phyloP scores from a whole-genome alignment of 1,140 invertebrate species.

The Carposina sasakii region DNA sequence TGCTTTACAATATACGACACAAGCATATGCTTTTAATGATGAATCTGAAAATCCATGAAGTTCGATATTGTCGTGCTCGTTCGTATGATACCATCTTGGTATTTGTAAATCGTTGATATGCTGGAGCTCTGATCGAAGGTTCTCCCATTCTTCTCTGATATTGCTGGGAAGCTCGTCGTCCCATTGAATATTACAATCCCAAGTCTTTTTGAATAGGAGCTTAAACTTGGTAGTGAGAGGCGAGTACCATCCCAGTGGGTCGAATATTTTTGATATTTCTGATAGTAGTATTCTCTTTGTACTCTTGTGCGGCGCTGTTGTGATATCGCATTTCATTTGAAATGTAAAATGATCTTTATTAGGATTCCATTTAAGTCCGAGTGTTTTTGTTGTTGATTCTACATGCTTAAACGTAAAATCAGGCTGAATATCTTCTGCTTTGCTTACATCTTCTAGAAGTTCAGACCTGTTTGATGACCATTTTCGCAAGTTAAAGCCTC shows the following conservation, averaged over 20 bases:
- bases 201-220: conserved; percentile 24
- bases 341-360: conserved; percentile 24
- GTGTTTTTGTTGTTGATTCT: conserved; percentile 17
- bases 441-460: not conserved
- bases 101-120: not conserved
- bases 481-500: conserved; percentile 4
- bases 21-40: conserved; percentile 19
- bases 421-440: not conserved
- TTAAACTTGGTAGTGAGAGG: conserved; percentile 27
- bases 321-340: not conserved
- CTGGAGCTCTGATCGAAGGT: conserved; percentile 1
- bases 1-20: conserved; percentile 14
- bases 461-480: conserved; percentile 1
- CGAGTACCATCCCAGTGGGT: conserved; percentile 37
- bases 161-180: conserved; percentile 16
- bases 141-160: conserved; percentile 15
- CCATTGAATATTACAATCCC: conserved; percentile 20
- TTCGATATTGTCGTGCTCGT: conserved; percentile 9
- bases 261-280: conserved; percentile 31
- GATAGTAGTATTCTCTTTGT: conserved; percentile 39
- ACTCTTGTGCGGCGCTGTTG: not conserved
- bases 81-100: not conserved
- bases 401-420: conserved; percentile 11
- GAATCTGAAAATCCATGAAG: conserved; percentile 28
- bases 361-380: conserved; percentile 26